Conservation (phyloP, 2,888 invertebrate genomes). For the Epistrophe grossulariae region DNA sequence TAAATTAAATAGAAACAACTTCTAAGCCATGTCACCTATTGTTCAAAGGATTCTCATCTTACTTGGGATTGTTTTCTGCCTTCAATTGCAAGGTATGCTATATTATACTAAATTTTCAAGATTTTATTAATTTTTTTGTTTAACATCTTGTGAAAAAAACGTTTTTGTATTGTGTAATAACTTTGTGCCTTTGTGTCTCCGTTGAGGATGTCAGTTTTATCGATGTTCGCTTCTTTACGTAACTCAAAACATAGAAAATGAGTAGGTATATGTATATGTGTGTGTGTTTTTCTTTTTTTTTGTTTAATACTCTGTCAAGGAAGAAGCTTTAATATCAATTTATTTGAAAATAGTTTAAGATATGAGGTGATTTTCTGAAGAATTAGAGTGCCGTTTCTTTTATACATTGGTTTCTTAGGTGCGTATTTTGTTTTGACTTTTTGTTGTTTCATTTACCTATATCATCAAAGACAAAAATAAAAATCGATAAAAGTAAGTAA, state of each 20-base stretch:
- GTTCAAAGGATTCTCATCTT: conserved; percentile 82
- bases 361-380: neutral
- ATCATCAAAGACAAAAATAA: neutral
- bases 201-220: neutral
- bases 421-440: neutral
- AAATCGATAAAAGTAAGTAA: conserved; percentile 54
- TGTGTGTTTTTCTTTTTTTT: neutral
- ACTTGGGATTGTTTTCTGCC: conserved; percentile 81
- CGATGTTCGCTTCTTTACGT: conserved; percentile 10
- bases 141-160: too few species aligned
- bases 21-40: conserved; percentile 80
- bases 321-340: neutral
- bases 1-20: neutral
- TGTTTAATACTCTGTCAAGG: neutral
- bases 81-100: conserved; percentile 80
- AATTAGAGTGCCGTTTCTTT: neutral
- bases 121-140: neutral
- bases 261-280: neutral
- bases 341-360: neutral
- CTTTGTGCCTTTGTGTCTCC: neutral
- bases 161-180: conserved; percentile 44
- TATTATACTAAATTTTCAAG: neutral
- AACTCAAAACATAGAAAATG: neutral
- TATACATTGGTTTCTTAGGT: neutral
- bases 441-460: neutral